A percentile compares a stretch with the other conserved stretches of the same genome.
phyloP scores from a whole-genome alignment of 2,888 invertebrate species.

The Punctoribates punctum region DNA sequence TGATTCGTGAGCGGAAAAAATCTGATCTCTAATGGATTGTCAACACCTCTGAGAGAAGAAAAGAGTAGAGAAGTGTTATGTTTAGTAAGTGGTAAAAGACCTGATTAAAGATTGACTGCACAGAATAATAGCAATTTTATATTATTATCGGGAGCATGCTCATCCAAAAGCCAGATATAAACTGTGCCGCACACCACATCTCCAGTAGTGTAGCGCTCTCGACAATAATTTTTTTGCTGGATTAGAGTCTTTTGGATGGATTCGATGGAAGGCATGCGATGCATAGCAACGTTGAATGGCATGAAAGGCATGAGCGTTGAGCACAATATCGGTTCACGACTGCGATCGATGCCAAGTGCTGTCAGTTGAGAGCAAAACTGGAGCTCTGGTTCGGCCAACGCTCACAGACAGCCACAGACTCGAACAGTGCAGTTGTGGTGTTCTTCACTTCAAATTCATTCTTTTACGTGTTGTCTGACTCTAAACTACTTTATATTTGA shows the following conservation, averaged over 20 bases:
- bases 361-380: constrained; percentile 10
- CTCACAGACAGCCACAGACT: constrained; percentile 1
- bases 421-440: not conserved
- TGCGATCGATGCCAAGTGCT: constrained; percentile 29
- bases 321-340: not conserved
- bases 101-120: constrained; percentile 18
- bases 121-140: not conserved
- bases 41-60: not conserved
- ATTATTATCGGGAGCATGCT: constrained; percentile 9
- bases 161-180: not conserved
- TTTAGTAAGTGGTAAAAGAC: not conserved
- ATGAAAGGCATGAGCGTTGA: constrained; percentile 35
- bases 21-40: not conserved
- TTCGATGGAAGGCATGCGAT: constrained; percentile 11
- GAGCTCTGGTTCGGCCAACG: not conserved
- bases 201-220: constrained; percentile 15
- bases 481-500: constrained; percentile 1
- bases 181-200: not conserved
- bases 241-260: constrained; percentile 26
- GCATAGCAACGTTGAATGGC: constrained; percentile 35
- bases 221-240: constrained; percentile 18
- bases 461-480: not conserved
- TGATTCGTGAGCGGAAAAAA: not conserved
- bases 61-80: not conserved
- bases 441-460: not conserved